A percentile compares a stretch with the other conserved stretches of the same genome.
These are phyloP conservation scores for Tautogolabrus adspersus DNA, from an alignment of 2,113 vertebrate genomes.

Conservation along the genomic window DNA sequence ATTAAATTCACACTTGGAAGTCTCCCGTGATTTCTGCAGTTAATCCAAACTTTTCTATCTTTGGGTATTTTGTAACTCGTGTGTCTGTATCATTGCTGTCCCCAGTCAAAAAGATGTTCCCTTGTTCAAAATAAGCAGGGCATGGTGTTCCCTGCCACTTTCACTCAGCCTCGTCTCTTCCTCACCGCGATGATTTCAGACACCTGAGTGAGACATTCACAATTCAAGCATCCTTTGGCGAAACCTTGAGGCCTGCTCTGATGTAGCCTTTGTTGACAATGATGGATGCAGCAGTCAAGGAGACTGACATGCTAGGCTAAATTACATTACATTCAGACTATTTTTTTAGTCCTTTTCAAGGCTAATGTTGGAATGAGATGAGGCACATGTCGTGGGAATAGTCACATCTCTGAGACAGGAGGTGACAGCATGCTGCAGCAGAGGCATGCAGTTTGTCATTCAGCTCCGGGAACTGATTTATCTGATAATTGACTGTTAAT, in stretches of 20 bases:
- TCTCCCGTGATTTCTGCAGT: neutral
- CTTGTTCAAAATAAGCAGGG: slow-evolving; percentile 52
- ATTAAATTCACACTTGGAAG: slow-evolving; percentile 8
- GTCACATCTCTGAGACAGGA: slow-evolving; percentile 27
- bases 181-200: slow-evolving; percentile 60
- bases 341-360: slow-evolving; percentile 74
- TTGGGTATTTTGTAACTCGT: neutral
- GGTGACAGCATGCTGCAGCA: slow-evolving; percentile 22
- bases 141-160: slow-evolving; percentile 73
- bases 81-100: slow-evolving; percentile 15
- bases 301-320: slow-evolving; percentile 77
- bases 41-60: neutral
- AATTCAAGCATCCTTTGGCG: slow-evolving; percentile 69
- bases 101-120: slow-evolving; percentile 30
- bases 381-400: slow-evolving; percentile 63
- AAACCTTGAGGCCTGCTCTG: slow-evolving; percentile 79
- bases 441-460: neutral
- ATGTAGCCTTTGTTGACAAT: slow-evolving; percentile 80
- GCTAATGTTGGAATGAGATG: slow-evolving; percentile 72
- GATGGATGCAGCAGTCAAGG: slow-evolving; percentile 82
- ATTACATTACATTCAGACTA: slow-evolving; percentile 81
- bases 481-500: slow-evolving; percentile 16
- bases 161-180: slow-evolving; percentile 57
- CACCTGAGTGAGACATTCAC: slow-evolving; percentile 76
- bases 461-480: slow-evolving; percentile 2